phyloP scores from a whole-genome alignment of 2,113 vertebrate genomes.

The Chionomys nivalis region DNA sequence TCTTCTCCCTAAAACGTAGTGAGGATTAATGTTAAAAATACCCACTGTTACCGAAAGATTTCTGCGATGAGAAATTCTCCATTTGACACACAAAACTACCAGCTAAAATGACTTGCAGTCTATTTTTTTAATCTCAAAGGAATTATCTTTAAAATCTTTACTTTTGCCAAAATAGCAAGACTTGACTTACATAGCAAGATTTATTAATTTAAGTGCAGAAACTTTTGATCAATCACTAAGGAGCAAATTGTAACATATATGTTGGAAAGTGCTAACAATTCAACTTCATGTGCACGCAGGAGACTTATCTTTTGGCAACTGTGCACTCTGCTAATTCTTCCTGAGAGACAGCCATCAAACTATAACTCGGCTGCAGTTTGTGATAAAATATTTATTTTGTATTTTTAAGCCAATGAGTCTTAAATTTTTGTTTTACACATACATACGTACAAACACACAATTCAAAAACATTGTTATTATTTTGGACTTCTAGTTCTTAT shows the following conservation, averaged over 20 bases:
- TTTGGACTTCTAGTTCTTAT: neutral
- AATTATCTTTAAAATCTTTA: neutral
- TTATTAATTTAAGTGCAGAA: neutral
- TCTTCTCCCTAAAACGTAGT: neutral
- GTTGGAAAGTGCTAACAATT: slow-evolving; percentile 1
- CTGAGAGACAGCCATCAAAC: neutral
- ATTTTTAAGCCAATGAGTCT: slow-evolving; percentile 2
- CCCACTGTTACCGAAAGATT: neutral
- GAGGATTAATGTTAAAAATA: neutral
- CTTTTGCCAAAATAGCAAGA: neutral
- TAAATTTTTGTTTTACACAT: neutral
- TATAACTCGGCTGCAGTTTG: neutral
- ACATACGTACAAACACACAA: neutral
- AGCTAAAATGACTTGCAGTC: neutral
- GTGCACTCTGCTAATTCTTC: neutral
- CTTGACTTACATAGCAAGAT: neutral
- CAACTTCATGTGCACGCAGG: neutral
- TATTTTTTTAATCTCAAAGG: neutral
- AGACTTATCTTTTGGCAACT: neutral
- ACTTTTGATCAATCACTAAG: neutral
- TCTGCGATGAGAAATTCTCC: neutral
- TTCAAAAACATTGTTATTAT: neutral
- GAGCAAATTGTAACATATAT: neutral
- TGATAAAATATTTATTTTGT: neutral
- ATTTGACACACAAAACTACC: neutral